Conservation (phyloP, 2,888 invertebrate genomes). For the Diploptera punctata region DNA sequence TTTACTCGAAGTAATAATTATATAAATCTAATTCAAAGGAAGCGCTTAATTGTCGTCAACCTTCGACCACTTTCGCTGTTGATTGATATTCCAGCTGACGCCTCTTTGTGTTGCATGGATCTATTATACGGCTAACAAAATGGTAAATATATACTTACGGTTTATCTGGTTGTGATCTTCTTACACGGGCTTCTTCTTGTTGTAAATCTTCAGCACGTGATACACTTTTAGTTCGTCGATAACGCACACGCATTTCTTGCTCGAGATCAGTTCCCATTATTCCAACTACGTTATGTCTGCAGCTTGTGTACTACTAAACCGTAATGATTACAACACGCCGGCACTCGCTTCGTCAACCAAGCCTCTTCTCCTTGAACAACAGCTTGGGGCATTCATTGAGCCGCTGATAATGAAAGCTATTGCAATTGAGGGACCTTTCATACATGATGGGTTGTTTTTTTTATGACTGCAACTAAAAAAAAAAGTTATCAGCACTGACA, state of each 20-base stretch:
- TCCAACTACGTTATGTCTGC: too few relatives aligned
- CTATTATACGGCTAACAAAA: too few relatives aligned
- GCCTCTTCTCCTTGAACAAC: background rate
- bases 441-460: background rate
- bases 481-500: background rate
- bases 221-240: constrained; percentile 82
- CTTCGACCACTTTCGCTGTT: background rate
- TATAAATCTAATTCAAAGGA: background rate
- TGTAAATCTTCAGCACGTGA: constrained; percentile 88
- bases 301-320: background rate
- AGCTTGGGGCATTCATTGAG: background rate
- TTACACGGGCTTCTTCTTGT: constrained; percentile 77
- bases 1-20: too few relatives aligned
- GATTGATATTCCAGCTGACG: background rate
- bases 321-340: background rate
- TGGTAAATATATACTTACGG: constrained; percentile 88
- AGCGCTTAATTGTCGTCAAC: background rate
- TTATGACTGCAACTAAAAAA: background rate
- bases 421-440: background rate
- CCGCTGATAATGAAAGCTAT: background rate
- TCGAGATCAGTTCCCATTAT: constrained; percentile 8
- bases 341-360: background rate
- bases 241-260: constrained; percentile 53
- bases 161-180: constrained; percentile 83
- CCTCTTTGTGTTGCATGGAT: too few relatives aligned